A percentile compares a stretch with the other conserved stretches of the same genome.
Evolutionary conservation across 1,140 invertebrate species (phyloP).

Genomic region (Antheraea mylitta): DNA sequence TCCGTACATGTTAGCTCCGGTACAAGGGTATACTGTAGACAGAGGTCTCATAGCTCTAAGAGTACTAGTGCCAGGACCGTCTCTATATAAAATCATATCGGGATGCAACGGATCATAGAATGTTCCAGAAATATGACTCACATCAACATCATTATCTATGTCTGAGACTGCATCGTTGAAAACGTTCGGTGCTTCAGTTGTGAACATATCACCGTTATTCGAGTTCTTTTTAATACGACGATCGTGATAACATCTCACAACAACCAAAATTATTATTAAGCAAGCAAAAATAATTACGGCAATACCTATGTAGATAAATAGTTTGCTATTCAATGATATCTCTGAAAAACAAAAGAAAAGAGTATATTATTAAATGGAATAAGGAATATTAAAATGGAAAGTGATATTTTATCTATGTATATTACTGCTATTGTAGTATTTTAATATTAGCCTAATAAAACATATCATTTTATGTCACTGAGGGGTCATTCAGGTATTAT

Average conservation of each 20-base stretch:
- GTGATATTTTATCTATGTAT: no score
- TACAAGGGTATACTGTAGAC: slow-evolving; percentile 65
- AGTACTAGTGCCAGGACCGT: slow-evolving; percentile 51
- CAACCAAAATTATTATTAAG: slow-evolving; percentile 39
- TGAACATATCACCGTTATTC: slow-evolving; percentile 75
- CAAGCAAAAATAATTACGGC: slow-evolving; percentile 50
- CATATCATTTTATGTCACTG: no score
- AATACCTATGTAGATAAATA: slow-evolving; percentile 58
- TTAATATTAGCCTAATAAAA: no score
- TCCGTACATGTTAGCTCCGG: slow-evolving; percentile 71
- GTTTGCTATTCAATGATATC: slow-evolving; percentile 31
- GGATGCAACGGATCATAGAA: slow-evolving; percentile 74
- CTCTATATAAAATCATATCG: slow-evolving; percentile 72
- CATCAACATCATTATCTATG: slow-evolving; percentile 71
- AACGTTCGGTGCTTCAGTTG: slow-evolving; percentile 71
- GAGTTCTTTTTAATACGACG: slow-evolving; percentile 44
- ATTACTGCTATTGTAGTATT: no score
- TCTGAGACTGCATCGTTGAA: slow-evolving; percentile 73
- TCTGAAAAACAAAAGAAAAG: slow-evolving; percentile 10
- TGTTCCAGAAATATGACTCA: slow-evolving; percentile 71
- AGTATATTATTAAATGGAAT: not conserved
- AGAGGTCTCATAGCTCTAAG: slow-evolving; percentile 67
- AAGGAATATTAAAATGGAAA: no score
- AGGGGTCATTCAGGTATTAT: no score
- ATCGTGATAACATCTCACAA: slow-evolving; percentile 50